These are phyloP conservation scores for Scalopus aquaticus DNA, from an alignment of 2,113 vertebrate species.

Conservation along the genomic window DNA sequence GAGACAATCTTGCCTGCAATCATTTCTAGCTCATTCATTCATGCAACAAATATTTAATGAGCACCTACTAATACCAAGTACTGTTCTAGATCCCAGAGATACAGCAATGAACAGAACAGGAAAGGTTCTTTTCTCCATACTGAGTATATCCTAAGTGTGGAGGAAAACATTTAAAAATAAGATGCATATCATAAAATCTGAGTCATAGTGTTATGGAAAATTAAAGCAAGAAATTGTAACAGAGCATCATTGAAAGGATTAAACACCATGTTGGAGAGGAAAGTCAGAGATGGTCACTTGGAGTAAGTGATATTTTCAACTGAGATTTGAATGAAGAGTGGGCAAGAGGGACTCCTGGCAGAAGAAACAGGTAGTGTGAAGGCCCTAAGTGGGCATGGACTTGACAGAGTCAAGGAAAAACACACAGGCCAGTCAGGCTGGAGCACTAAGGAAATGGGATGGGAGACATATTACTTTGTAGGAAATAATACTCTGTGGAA, in stretches of 20 bases:
- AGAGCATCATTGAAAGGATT: not conserved
- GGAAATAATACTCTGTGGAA: not conserved
- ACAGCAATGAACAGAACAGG: not conserved
- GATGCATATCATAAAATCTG: too few relatives aligned
- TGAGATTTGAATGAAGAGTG: not conserved
- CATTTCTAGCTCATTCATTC: not conserved
- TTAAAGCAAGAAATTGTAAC: not conserved
- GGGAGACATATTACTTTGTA: not conserved
- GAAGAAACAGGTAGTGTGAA: not conserved
- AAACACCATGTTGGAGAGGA: not conserved
- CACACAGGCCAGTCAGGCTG: not conserved
- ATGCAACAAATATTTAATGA: not conserved
- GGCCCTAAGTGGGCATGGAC: not conserved
- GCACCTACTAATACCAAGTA: not conserved
- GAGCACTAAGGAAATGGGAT: not conserved
- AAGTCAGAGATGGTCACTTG: not conserved
- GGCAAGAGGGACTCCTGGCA: not conserved
- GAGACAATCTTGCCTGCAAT: not conserved
- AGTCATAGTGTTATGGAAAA: not conserved
- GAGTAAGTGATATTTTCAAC: not conserved
- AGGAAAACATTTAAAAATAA: not conserved
- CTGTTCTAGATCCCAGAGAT: not conserved
- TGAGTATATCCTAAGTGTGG: not conserved
- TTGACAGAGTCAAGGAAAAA: not conserved
- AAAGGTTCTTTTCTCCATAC: not conserved